These are phyloP conservation scores for Cataglyphis rosenhaueri DNA, from an alignment of 2,888 invertebrate genomes.

Conservation along the genomic window DNA sequence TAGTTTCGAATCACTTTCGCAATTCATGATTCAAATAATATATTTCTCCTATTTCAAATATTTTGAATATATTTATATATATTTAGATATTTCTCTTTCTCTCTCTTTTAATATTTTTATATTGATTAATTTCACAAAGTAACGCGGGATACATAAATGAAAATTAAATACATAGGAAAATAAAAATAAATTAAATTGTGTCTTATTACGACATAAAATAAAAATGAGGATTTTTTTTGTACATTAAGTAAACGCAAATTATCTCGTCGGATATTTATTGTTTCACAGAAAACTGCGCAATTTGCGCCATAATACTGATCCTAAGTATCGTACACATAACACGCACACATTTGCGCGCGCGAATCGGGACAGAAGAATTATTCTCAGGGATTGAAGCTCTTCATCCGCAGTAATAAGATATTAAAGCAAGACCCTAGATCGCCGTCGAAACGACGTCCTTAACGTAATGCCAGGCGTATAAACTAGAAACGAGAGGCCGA, in stretches of 20 bases:
- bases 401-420: constrained; percentile 64
- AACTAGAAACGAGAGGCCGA: constrained; percentile 36
- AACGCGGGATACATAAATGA: constrained; percentile 16
- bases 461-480: constrained; percentile 62
- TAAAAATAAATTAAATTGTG: background rate
- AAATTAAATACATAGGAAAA: background rate
- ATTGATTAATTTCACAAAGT: constrained; percentile 9
- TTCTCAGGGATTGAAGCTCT: constrained; percentile 62
- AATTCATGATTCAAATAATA: background rate
- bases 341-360: background rate
- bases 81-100: background rate
- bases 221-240: constrained; percentile 19
- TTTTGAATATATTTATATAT: background rate
- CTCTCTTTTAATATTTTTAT: background rate
- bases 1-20: constrained; percentile 15
- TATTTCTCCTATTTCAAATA: background rate
- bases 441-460: constrained; percentile 68
- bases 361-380: constrained; percentile 38
- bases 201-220: constrained; percentile 19
- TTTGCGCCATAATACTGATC: constrained; percentile 46
- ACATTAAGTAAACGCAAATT: constrained; percentile 36
- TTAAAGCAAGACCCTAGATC: constrained; percentile 65
- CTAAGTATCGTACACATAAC: constrained; percentile 10
- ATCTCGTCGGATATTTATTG: constrained; percentile 35
- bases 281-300: constrained; percentile 41